A percentile compares a stretch with the other conserved stretches of the same genome.
phyloP scores from a whole-genome alignment of 2,888 invertebrate genomes.

The Mechanitis mazaeus region DNA sequence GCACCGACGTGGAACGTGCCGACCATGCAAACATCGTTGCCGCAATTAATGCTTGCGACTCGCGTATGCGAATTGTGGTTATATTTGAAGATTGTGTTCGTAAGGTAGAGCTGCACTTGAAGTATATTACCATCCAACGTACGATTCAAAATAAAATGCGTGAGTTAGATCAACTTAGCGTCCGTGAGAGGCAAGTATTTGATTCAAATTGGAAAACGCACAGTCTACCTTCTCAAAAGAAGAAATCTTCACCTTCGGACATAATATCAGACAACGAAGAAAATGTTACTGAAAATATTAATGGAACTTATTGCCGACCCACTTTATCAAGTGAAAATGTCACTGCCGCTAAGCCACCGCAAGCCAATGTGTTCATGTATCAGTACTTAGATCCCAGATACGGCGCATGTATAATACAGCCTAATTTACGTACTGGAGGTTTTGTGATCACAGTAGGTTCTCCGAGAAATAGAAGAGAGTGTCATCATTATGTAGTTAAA shows the following conservation, averaged over 20 bases:
- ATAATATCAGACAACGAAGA: conserved; percentile 64
- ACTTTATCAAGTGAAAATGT: conserved; percentile 90
- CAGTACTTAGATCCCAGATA: conserved; percentile 84
- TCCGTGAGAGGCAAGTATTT: conserved; percentile 87
- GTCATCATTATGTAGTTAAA: conserved; percentile 82
- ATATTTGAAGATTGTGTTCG: conserved; percentile 97
- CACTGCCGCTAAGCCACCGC: conserved; percentile 66
- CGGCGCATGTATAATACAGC: conserved; percentile 82
- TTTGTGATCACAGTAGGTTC: conserved; percentile 84
- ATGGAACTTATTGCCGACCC: conserved; percentile 82
- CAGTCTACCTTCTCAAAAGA: conserved; percentile 89
- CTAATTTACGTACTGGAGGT: conserved; percentile 80
- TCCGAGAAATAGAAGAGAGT: conserved; percentile 79
- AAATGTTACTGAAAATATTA: conserved; percentile 64
- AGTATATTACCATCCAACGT: conserved; percentile 92
- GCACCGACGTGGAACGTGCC: conserved; percentile 95
- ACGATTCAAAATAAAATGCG: conserved; percentile 89
- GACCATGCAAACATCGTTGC: conserved; percentile 95
- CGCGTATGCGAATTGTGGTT: conserved; percentile 96
- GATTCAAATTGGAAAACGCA: conserved; percentile 94
- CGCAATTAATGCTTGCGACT: conserved; percentile 92
- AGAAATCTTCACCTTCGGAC: conserved; percentile 78
- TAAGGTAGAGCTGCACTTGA: conserved; percentile 94
- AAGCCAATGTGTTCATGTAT: conserved; percentile 75
- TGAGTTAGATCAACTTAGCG: conserved; percentile 87